Base-by-base conservation (phyloP, 2,888 invertebrate species). In the Achlya flavicornis region DNA sequence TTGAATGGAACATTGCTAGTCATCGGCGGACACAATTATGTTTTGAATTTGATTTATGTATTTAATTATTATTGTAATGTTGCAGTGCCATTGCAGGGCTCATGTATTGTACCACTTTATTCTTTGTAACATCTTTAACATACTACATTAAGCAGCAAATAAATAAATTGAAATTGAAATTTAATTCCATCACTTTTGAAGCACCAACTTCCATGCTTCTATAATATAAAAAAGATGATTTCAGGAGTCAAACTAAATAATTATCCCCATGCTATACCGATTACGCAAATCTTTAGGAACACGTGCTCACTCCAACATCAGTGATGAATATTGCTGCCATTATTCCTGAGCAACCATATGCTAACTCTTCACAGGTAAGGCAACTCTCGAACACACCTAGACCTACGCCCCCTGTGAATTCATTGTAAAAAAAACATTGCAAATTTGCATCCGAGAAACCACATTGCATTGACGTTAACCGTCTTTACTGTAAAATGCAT, bases 291-390 rank as follows among this genome's bases (percentile, higher is more conserved):
- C 53, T 19, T 16, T 53, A 48, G 0, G 48, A 19, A 53, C 53
- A 53, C 53, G 46, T 46, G 79, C 88, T 88, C 83, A 87, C 85
- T 88, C 93, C 88, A 61, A 98, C 95, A 57, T 96, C 96, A 80
- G 97, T 98, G 65, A 96, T 97, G 94, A 96, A 97, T 64, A 98
- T 89, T 4, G 98, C 98, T n/a, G 98, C 98, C 95, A 96, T 95
- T 61, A 98, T 96, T 63, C 98, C 99, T 48, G 98, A 96, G 87
- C 99, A 99, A 57, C 98, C 99, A 88, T 97, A 99, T 3, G 97
- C 96, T 58, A 98, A 79, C 86, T 98, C 97, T 91, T 99, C 99
- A 64, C 96, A 95, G 62, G 98, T 94, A 61, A 99, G 81, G 84
- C 97, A 96, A 53, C 94, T 92, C 82, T 97, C 97, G 80, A 97